Base-by-base conservation (phyloP, 1,140 invertebrate species). In the Rhagoletis zephyria region DNA sequence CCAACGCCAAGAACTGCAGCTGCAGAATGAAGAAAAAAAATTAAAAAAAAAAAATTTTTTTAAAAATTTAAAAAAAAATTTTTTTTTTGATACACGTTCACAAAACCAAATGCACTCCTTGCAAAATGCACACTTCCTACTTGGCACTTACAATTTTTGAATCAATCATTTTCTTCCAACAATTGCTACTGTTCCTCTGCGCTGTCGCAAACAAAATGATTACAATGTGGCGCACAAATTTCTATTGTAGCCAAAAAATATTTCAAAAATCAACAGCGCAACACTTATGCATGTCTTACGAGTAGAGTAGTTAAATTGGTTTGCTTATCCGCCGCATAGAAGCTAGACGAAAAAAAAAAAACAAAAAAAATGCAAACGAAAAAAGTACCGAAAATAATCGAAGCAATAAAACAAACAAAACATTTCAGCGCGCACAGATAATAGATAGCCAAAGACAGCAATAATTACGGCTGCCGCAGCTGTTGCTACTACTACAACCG, bases 131-230 rank as follows among this genome's bases (percentile, higher is more conserved):
- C 45, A 48, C 45, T 51, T 56, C 12, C 9, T 81, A 87, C 12
- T 56, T 42, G 1, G 10, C 42, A 74, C 85, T 61, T 85, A 61
- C 85, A 63, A 63, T 61, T 61, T 61, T 63, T 85, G 30, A 9
- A 40, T 85, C 14, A 40, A 61, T 61, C 61, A 63, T 85, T n/a
- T 42, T 30, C 30, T 63, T 59, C 61, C 40, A 63, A 85, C 59
- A 61, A 85, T 60, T 61, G 56, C 85, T 63, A 85, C 85, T 85
- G 85, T 85, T 85, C 59, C 61, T 60, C 85, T 85, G 85, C 85
- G 60, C 85, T 42, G 85, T 42, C 19, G 42, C 56, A 85, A 63
- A 61, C 85, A 85, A 85, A 85, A 63, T 85, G 85, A 63, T 61
- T 63, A 42, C 85, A 85, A 63, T 40, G 10, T 16, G 5, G 10